Evolutionary conservation across 1,140 invertebrate species (phyloP).

Genomic region (Drosophila pallidifrons): DNA sequence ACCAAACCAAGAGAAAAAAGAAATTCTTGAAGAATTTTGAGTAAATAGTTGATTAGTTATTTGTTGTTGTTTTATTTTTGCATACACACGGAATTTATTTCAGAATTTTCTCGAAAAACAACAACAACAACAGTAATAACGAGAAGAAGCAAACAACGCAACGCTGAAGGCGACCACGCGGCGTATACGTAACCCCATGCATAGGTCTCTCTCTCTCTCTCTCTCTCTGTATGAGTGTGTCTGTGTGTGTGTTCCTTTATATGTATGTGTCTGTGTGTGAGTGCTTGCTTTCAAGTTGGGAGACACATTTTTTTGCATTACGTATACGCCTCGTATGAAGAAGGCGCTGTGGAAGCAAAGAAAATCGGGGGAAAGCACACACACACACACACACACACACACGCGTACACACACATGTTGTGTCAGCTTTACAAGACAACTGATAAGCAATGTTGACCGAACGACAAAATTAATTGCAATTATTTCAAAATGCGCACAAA

Average conservation of each 20-base stretch:
- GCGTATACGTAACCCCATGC: slow-evolving; percentile 75
- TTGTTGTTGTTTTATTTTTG: slow-evolving; percentile 3
- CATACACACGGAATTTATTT: slow-evolving; percentile 19
- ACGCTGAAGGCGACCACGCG: slow-evolving; percentile 66
- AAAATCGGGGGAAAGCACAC: slow-evolving; percentile 17
- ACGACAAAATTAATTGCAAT: slow-evolving; percentile 31
- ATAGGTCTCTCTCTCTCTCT: slow-evolving; percentile 3
- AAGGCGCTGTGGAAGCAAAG: neutral
- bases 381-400: slow-evolving; percentile 4
- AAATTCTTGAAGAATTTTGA: neutral
- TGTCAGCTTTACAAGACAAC: slow-evolving; percentile 29
- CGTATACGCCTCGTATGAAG: slow-evolving; percentile 42
- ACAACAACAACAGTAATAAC: slow-evolving; percentile 13
- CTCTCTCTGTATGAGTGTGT: neutral
- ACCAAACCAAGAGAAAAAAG: too few relatives aligned
- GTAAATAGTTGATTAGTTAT: slow-evolving; percentile 5
- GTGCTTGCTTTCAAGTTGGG: slow-evolving; percentile 23
- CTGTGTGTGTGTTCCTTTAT: slow-evolving; percentile 2
- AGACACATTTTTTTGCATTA: slow-evolving; percentile 44
- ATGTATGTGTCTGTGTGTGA: slow-evolving; percentile 1
- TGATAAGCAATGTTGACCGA: slow-evolving; percentile 31
- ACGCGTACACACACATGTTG: neutral
- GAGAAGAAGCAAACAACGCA: slow-evolving; percentile 4
- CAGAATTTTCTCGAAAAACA: slow-evolving; percentile 56
- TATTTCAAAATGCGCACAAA: slow-evolving; percentile 37